Evolutionary conservation across 2,888 invertebrate species (phyloP).

Genomic region (Theretra japonica): DNA sequence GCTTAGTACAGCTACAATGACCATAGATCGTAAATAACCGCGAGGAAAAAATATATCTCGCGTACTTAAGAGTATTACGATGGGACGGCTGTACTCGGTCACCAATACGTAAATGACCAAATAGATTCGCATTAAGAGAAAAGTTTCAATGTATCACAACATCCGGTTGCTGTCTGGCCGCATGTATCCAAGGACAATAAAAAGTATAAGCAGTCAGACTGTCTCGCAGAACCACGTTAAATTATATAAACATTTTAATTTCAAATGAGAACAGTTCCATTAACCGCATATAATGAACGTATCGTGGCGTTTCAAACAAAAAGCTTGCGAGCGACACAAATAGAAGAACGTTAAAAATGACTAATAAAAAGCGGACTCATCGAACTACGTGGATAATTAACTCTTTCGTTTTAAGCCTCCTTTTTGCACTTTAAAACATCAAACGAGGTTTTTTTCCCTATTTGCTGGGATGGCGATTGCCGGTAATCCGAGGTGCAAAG

Average conservation of each 20-base stretch:
- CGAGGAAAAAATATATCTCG: conserved; percentile 16
- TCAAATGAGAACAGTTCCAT: conserved; percentile 3
- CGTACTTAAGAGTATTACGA: neutral
- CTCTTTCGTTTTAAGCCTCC: conserved; percentile 51
- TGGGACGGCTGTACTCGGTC: neutral
- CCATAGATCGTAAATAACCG: conserved; percentile 32
- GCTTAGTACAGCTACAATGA: conserved; percentile 44
- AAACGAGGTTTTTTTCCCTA: conserved; percentile 56
- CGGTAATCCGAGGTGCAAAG: conserved; percentile 70
- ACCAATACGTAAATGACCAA: neutral
- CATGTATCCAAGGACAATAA: neutral
- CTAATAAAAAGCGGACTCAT: conserved; percentile 45
- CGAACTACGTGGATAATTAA: conserved; percentile 59
- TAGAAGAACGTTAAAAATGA: conserved; percentile 31
- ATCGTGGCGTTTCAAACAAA: conserved; percentile 25
- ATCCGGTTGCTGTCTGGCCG: neutral
- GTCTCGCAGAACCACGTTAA: neutral
- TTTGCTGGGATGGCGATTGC: conserved; percentile 51
- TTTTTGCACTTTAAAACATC: conserved; percentile 60
- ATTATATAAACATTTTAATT: conserved; percentile 4
- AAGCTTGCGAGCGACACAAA: conserved; percentile 29
- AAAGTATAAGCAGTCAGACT: neutral
- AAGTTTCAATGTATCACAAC: neutral
- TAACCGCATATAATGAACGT: conserved; percentile 10
- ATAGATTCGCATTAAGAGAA: neutral